phyloP scores from a whole-genome alignment of 2,797 vertebrate species.

The Telmatherina bonti region DNA sequence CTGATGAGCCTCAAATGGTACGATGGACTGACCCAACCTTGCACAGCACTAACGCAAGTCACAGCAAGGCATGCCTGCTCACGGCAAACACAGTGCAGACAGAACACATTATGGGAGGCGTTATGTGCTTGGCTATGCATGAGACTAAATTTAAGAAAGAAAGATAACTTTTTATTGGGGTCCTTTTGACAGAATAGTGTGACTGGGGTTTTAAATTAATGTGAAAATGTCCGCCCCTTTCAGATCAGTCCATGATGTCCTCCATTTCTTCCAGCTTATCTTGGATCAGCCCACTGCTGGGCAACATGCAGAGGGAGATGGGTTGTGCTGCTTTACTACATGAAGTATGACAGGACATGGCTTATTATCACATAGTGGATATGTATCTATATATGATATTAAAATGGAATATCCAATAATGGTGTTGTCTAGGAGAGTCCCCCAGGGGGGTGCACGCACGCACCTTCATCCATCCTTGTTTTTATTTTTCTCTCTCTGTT shows the following conservation, averaged over 20 bases:
- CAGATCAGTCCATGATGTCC: conserved; percentile 48
- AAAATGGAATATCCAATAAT: conserved; percentile 71
- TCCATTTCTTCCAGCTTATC: conserved; percentile 49
- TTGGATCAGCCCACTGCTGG: conserved; percentile 38
- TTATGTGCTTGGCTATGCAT: conserved; percentile 84
- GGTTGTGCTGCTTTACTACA: conserved; percentile 58
- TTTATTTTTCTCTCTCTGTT: conserved; percentile 64
- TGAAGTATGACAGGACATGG: conserved; percentile 70
- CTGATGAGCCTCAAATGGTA: conserved; percentile 70
- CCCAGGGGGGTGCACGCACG: conserved; percentile 41
- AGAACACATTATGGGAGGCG: conserved; percentile 61
- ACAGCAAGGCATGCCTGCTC: conserved; percentile 57
- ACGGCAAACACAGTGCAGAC: conserved; percentile 62
- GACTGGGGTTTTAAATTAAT: conserved; percentile 68
- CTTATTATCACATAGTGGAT: conserved; percentile 75
- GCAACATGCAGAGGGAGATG: conserved; percentile 19
- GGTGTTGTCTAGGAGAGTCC: conserved; percentile 67
- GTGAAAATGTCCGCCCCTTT: conserved; percentile 64
- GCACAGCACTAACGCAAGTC: conserved; percentile 50
- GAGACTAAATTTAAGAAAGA: conserved; percentile 74
- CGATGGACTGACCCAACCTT: conserved; percentile 47
- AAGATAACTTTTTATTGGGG: conserved; percentile 67
- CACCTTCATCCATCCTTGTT: conserved; percentile 63
- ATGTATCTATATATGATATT: conserved; percentile 79
- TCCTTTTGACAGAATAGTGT: conserved; percentile 32